Conservation (phyloP, 2,113 vertebrate species). For the Perognathus longimembris region DNA sequence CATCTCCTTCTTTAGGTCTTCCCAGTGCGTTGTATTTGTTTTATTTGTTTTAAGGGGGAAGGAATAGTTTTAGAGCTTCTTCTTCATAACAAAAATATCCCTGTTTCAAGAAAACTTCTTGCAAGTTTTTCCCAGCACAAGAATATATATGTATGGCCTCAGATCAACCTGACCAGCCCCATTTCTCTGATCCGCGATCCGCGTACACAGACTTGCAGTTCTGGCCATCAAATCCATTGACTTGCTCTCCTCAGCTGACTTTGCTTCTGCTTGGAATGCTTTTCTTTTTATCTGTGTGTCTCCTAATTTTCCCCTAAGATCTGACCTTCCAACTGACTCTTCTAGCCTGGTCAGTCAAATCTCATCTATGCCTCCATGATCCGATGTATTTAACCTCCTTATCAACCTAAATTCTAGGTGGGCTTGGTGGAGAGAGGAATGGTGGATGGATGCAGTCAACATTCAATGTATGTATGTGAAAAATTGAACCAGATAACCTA, state of each 20-base stretch:
- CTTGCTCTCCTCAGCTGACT: not conserved
- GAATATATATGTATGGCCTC: not conserved
- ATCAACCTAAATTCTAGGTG: not conserved
- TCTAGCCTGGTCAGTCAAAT: not conserved
- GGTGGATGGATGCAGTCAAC: no score
- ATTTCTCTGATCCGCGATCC: no score
- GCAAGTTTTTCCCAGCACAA: not conserved
- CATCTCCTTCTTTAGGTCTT: not conserved
- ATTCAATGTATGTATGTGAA: no score
- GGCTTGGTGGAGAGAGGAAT: no score
- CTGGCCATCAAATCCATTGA: accelerated
- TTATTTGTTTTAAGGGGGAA: not conserved
- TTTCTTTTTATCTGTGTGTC: not conserved
- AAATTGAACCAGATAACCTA: no score
- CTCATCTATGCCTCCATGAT: not conserved
- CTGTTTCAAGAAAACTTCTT: not conserved
- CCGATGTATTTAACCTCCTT: not conserved
- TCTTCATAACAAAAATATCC: not conserved
- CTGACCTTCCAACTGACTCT: not conserved
- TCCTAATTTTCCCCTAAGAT: not conserved
- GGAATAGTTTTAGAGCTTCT: not conserved
- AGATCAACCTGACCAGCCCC: not conserved
- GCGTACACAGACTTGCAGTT: not conserved
- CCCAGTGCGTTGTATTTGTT: not conserved
- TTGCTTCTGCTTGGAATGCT: not conserved